These are phyloP conservation scores for Mechanitis messenoides DNA, from an alignment of 2,888 invertebrate genomes.

Conservation along the genomic window DNA sequence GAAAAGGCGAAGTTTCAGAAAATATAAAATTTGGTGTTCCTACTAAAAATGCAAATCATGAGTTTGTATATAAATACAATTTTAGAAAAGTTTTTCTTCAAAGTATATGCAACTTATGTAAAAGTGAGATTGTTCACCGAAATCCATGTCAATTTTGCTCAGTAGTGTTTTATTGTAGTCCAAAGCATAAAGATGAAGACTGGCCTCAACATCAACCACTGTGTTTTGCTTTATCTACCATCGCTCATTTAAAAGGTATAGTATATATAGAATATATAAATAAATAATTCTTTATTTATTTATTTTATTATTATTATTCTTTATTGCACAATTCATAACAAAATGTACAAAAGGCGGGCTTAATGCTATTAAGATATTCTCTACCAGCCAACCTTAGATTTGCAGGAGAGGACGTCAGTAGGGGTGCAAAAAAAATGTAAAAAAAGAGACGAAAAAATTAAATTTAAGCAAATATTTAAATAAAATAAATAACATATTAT, in stretches of 20 bases:
- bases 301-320: too few species aligned
- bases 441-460: too few species aligned
- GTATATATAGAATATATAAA: too few species aligned
- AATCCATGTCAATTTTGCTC: slow-evolving; percentile 72
- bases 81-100: slow-evolving; percentile 80
- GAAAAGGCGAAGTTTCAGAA: neutral
- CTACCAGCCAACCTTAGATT: too few species aligned
- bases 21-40: neutral
- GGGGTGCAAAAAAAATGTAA: too few species aligned
- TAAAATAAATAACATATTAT: too few species aligned
- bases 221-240: slow-evolving; percentile 77
- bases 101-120: slow-evolving; percentile 75
- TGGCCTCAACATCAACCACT: slow-evolving; percentile 75
- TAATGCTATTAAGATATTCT: too few species aligned
- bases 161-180: slow-evolving; percentile 80
- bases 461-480: too few species aligned
- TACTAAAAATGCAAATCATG: slow-evolving; percentile 70
- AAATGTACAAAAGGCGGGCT: too few species aligned
- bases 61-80: slow-evolving; percentile 79
- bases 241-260: slow-evolving; percentile 74
- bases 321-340: too few species aligned
- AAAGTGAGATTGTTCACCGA: slow-evolving; percentile 52
- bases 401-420: too few species aligned
- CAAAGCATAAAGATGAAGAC: slow-evolving; percentile 78
- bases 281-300: too few species aligned